A percentile compares a stretch with the other conserved stretches of the same genome.
Evolutionary conservation across 2,113 vertebrate species (phyloP).

Genomic region (Psammodynastes pulverulentus): DNA sequence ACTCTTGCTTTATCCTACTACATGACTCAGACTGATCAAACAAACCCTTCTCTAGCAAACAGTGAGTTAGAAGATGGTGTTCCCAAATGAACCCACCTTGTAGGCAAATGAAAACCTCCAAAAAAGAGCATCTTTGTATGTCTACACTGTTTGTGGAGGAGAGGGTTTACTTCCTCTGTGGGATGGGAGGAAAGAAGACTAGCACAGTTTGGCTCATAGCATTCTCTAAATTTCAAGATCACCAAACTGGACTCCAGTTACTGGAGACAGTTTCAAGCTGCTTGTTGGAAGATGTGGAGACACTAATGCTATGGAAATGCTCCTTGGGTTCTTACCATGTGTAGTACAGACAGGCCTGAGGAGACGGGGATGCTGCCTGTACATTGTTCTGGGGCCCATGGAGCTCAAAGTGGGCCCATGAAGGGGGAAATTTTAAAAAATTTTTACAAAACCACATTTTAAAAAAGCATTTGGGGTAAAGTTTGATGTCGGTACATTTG

Average conservation of each 20-base stretch:
- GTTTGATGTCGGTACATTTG: no score
- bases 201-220: not conserved
- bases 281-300: not conserved
- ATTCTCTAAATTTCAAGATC: not conserved
- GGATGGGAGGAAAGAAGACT: not conserved
- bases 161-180: not conserved
- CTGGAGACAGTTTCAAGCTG: not conserved
- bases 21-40: constrained; percentile 53
- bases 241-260: no score
- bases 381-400: no score
- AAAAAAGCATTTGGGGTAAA: no score
- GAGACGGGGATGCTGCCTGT: no score
- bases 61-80: constrained; percentile 23
- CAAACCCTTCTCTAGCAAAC: constrained; percentile 13
- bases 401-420: no score
- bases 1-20: constrained; percentile 39
- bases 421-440: no score
- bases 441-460: no score
- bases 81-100: not conserved
- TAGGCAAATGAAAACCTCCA: not conserved
- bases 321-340: not conserved
- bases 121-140: not conserved
- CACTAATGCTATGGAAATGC: not conserved
- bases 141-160: not conserved
- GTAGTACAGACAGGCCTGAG: no score